These are phyloP conservation scores for Drosophila leonis DNA, from an alignment of 2,888 invertebrate genomes.

Conservation along the genomic window DNA sequence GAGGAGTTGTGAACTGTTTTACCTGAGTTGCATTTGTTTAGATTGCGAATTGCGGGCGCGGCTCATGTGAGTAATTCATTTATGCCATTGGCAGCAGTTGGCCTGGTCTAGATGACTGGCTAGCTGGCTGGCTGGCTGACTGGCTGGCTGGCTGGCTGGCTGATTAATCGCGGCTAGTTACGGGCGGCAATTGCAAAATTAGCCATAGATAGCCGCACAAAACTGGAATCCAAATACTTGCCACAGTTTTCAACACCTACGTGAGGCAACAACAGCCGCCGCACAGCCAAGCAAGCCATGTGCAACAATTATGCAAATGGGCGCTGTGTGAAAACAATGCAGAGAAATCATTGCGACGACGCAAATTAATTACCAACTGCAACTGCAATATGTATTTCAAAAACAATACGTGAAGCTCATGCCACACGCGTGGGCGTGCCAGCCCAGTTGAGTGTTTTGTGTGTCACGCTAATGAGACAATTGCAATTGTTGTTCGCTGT, in stretches of 20 bases:
- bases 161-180: constrained; percentile 78
- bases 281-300: constrained; percentile 52
- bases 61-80: constrained; percentile 62
- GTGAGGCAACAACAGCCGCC: constrained; percentile 31
- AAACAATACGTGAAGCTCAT: constrained; percentile 47
- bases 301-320: constrained; percentile 77
- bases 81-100: constrained; percentile 57
- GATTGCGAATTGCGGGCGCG: constrained; percentile 50
- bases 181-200: constrained; percentile 70
- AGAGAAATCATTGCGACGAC: constrained; percentile 74
- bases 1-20: background rate
- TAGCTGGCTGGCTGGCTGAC: constrained; percentile 39
- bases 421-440: constrained; percentile 14
- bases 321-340: constrained; percentile 66
- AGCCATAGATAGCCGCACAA: constrained; percentile 65
- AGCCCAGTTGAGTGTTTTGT: constrained; percentile 15
- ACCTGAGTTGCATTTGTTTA: constrained; percentile 51
- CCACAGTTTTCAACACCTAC: constrained; percentile 73
- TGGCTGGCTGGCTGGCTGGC: constrained; percentile 43
- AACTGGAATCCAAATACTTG: constrained; percentile 36
- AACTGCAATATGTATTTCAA: constrained; percentile 51
- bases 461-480: constrained; percentile 80
- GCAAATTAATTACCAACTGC: constrained; percentile 74
- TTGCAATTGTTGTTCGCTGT: constrained; percentile 71
- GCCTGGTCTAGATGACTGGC: constrained; percentile 17